phyloP scores from a whole-genome alignment of 2,113 vertebrate genomes.

The Forbesichthys papilliferus region DNA sequence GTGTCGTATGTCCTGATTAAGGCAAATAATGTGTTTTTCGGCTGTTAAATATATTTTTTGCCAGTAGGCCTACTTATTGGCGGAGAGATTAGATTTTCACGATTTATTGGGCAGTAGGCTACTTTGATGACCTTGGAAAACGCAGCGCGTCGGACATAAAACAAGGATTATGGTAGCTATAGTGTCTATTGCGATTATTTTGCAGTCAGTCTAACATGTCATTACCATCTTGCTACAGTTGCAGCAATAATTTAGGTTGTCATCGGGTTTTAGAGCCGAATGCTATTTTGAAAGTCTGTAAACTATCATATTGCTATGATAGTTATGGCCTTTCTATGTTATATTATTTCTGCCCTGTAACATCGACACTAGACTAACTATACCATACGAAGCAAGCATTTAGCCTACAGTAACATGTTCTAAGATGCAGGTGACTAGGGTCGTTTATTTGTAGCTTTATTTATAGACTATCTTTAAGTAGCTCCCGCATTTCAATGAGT shows the following conservation, averaged over 20 bases:
- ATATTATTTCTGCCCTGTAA: constrained; percentile 21
- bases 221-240: constrained; percentile 10
- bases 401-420: background rate
- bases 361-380: background rate
- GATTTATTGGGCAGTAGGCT: constrained; percentile 39
- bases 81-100: constrained; percentile 32
- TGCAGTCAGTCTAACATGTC: constrained; percentile 20
- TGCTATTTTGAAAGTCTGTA: constrained; percentile 9
- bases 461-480: background rate
- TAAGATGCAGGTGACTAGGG: background rate
- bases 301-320: background rate
- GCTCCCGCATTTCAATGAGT: background rate
- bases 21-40: constrained; percentile 10
- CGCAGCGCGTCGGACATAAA: constrained; percentile 69
- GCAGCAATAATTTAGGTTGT: constrained; percentile 18
- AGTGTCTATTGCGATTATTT: constrained; percentile 35
- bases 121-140: constrained; percentile 79
- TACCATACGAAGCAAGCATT: background rate
- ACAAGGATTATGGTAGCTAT: constrained; percentile 62
- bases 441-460: background rate
- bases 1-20: constrained; percentile 42
- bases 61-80: background rate
- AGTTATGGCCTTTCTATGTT: constrained; percentile 32
- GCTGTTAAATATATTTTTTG: background rate
- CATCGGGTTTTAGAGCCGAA: background rate